Base-by-base conservation (phyloP, 1,140 invertebrate species). In the Ostrea denselamellosa region DNA sequence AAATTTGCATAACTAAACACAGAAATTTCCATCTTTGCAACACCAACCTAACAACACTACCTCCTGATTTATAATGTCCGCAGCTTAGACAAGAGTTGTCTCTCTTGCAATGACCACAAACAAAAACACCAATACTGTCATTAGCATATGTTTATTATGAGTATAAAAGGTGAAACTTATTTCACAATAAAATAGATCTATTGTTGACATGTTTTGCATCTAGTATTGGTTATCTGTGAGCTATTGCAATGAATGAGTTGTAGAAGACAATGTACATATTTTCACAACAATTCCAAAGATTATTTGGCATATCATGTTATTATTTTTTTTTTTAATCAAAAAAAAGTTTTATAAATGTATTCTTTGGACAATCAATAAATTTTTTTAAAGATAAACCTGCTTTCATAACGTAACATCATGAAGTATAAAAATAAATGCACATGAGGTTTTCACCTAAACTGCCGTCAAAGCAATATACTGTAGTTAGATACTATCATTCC, bases 61-160 rank as follows among this genome's bases (percentile, higher is more conserved):
- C 34, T 44, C 34, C 34, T 44, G 34, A 5, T 44, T 44, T 44
- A 19, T 8, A 12, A 17, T 56, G 56, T 62, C 56, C 14, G 4
- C 5, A 58, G 56, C 19, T 58, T 58, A 17, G 4, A 62, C 17
- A 62, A 62, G 68, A 77, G 68, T 77, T 77, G 68, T 77, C 25
- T 25, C 68, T 77, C 68, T 77, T 77, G 22, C 28, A 25, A 5
- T 77, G 25, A 34, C 8, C 28, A 71, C 22, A 28, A 28, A 2
- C 34, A 77, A 10, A 34, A 62, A 17, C 14, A 62, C n/a, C 17
- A 44, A 44, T 19, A 62, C 56, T 62, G 17, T 77, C 68, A 19
- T 77, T 77, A 28, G 28, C n/a, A 34, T 25, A 77, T 28, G 28
- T 77, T 77, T 77, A 77, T 77, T 77, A 77, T 28, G 68, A 77